Evolutionary conservation across 2,113 vertebrate species (phyloP), one percentile per base, ranked within the genome.

Genomic region (Eolophus roseicapilla): DNA sequence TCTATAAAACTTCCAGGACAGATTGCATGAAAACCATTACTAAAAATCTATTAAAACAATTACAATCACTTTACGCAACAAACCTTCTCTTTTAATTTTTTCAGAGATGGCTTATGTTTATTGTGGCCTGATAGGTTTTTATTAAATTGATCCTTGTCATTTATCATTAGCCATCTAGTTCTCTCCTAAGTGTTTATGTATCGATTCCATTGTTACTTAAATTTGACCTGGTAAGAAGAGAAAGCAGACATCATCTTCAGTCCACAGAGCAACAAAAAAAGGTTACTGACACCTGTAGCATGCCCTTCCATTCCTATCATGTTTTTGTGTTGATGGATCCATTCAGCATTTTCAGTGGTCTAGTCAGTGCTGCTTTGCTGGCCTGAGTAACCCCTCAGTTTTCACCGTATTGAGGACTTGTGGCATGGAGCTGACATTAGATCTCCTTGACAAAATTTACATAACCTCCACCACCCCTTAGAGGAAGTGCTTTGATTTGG

Each of bases 131-230:
- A 20, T 68, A 81, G 55, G 23, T 83, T 93, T 62, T 64, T 93
- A 75, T 83, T 78, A 80, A 81, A 86, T 73, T 92, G 74, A 79
- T 86, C 65, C 39, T 89, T 75, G 43, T 43, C 39, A 64, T 74
- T 92, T 86, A 86, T 92, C 88, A 84, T 86, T 93, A 73, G 82
- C 47, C 17, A 47, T 73, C 29, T 93, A 59, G 28, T 82, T 84
- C 50, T 95, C 74, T 81, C 39, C 39, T 84, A 92, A 84, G 62
- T 76, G 57, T 95, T 92, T 95, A 68, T 3, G 2, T 78, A 93
- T 85, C 62, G 77, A 93, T 96, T 79, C 17, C 57, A 82, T 87
- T 52, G 35, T 89, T 94, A 89, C 81, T 89, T 87, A 89, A 82
- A 91, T 93, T 64, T 96, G 69, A 89, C 77, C 0, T 1, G 13